A percentile compares a stretch with the other conserved stretches of the same genome.
Evolutionary conservation across 2,888 invertebrate species (phyloP).

Genomic region (Molorchus minor): DNA sequence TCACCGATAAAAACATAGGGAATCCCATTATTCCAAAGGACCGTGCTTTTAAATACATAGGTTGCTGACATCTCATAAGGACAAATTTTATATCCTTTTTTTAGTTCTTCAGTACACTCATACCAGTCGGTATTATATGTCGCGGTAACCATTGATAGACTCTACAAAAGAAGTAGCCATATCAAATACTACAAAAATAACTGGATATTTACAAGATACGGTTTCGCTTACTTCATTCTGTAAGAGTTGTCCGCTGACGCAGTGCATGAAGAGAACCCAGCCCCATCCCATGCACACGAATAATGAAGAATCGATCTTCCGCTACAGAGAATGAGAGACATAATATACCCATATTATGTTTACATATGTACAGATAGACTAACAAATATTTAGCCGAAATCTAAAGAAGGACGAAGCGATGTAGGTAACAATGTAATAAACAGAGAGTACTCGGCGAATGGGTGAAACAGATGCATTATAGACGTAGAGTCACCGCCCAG

Average conservation of each 20-base stretch:
- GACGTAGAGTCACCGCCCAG: too few relatives aligned
- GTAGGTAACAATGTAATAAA: too few relatives aligned
- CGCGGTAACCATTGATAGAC: neutral
- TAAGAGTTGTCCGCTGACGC: neutral
- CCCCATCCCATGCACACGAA: neutral
- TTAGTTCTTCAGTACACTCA: neutral
- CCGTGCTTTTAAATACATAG: conserved; percentile 3
- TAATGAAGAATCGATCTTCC: too few relatives aligned
- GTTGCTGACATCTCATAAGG: neutral
- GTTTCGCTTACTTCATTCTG: neutral
- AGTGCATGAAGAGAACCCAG: neutral
- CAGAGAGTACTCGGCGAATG: too few relatives aligned
- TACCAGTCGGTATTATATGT: neutral
- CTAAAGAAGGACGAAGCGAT: too few relatives aligned
- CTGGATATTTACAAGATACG: neutral
- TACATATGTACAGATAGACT: too few relatives aligned
- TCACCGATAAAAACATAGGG: neutral
- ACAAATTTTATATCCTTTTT: conserved; percentile 1
- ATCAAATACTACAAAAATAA: neutral
- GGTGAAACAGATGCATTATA: too few relatives aligned
- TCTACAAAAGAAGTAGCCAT: neutral
- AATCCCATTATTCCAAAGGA: conserved; percentile 1
- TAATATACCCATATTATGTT: too few relatives aligned
- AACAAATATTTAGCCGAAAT: too few relatives aligned
- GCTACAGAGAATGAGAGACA: too few relatives aligned